Conservation (phyloP, 1,140 invertebrate genomes). For the Drosophila oshimai region DNA sequence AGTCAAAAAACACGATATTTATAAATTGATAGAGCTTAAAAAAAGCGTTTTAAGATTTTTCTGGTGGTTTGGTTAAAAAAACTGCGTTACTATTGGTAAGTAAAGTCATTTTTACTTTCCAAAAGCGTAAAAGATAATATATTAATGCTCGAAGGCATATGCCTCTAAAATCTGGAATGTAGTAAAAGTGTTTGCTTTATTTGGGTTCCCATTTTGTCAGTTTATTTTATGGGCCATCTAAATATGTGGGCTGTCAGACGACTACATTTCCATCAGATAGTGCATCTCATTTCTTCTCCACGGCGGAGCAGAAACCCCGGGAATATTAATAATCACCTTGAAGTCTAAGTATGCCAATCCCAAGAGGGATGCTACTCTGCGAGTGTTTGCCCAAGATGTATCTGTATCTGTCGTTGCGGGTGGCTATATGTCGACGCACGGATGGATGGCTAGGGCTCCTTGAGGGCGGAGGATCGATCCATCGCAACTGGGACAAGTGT, state of each 20-base stretch:
- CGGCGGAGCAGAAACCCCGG: neutral
- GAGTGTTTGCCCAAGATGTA: conserved; percentile 22
- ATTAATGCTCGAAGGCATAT: too few species aligned
- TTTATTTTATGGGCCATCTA: too few species aligned
- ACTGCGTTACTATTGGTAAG: too few species aligned
- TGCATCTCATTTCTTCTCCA: conserved; percentile 17
- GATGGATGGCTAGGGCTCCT: conserved; percentile 6
- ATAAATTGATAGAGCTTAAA: too few species aligned
- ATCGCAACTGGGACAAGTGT: conserved; percentile 38
- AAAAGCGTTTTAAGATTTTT: too few species aligned
- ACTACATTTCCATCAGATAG: conserved; percentile 14
- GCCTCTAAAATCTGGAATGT: too few species aligned
- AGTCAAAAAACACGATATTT: too few species aligned
- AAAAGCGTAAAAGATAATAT: too few species aligned
- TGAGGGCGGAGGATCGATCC: conserved; percentile 13
- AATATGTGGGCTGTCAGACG: conserved; percentile 8
- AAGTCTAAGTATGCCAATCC: conserved; percentile 39
- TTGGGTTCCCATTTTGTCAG: too few species aligned
- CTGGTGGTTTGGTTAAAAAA: too few species aligned
- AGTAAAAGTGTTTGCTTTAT: too few species aligned
- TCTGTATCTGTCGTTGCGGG: conserved; percentile 16
- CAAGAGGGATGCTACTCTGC: conserved; percentile 17
- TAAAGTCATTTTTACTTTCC: too few species aligned
- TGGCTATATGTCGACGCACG: neutral
- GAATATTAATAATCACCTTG: conserved; percentile 55